These are phyloP conservation scores for Zapus hudsonius DNA, from an alignment of 2,113 vertebrate genomes.

Conservation along the genomic window DNA sequence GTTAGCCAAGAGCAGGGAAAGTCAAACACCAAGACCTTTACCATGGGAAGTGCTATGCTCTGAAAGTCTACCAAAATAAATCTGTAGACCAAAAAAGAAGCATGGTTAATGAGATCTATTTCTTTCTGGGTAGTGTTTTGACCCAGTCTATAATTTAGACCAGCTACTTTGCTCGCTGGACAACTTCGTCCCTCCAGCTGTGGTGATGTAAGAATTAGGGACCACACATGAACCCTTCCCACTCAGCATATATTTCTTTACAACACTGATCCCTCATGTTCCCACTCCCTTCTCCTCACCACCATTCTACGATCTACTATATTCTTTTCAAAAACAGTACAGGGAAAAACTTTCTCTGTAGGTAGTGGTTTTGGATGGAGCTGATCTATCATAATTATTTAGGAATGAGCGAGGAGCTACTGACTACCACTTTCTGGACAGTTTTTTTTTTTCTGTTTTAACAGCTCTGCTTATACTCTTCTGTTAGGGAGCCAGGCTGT, in stretches of 20 bases:
- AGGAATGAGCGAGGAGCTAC: background rate
- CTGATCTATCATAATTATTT: background rate
- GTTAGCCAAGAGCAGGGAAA: background rate
- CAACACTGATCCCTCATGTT: background rate
- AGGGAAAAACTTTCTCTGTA: no score
- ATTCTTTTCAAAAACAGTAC: background rate
- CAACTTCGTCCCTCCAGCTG: background rate
- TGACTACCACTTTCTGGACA: background rate
- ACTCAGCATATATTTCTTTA: background rate
- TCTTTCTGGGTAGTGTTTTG: background rate
- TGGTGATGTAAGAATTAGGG: background rate
- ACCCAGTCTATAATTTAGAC: background rate
- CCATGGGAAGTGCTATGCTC: background rate
- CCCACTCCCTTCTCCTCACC: background rate
- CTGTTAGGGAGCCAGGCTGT: background rate
- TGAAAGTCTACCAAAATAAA: background rate
- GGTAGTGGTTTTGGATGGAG: background rate
- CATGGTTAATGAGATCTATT: background rate
- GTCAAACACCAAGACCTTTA: background rate
- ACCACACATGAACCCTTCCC: background rate
- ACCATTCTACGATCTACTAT: background rate
- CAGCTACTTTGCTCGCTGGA: background rate
- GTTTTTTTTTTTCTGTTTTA: no score
- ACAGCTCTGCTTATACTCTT: no score
- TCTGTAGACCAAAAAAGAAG: background rate